Evolutionary conservation across 35 echinoderm and acorn worm species (phyloP).

Genomic region (Eucidaris tribuloides): DNA sequence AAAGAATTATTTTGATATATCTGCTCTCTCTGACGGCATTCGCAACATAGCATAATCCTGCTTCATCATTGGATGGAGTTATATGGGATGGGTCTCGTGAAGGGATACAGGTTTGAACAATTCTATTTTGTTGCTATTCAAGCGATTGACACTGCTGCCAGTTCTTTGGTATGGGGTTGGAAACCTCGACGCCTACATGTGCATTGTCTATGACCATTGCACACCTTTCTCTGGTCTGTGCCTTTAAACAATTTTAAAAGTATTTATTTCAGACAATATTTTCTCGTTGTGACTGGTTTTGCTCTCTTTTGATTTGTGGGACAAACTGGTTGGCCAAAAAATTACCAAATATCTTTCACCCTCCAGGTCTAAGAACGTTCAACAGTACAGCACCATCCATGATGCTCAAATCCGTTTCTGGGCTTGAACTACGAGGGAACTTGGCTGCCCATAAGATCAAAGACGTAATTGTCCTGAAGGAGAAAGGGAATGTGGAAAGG

Average conservation of each 20-base stretch:
- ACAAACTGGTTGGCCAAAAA: background rate
- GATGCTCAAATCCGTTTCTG: background rate
- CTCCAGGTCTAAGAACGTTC: slow-evolving; percentile 16
- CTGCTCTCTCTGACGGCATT: slow-evolving; percentile 23
- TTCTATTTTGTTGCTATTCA: slow-evolving; percentile 27
- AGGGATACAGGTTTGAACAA: slow-evolving; percentile 23
- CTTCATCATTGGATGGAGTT: slow-evolving; percentile 63
- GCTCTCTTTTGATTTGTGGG: background rate
- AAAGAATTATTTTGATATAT: too few species aligned
- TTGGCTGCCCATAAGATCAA: background rate
- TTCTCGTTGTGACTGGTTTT: background rate
- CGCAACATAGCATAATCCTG: slow-evolving; percentile 40
- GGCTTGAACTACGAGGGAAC: background rate
- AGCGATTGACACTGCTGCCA: slow-evolving; percentile 34
- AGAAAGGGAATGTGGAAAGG: background rate
- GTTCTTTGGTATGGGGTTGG: slow-evolving; percentile 18
- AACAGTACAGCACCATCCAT: slow-evolving; percentile 13
- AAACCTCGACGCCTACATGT: slow-evolving; percentile 14
- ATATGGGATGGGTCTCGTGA: too few species aligned
- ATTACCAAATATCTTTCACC: slow-evolving; percentile 27
- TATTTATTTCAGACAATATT: slow-evolving; percentile 31
- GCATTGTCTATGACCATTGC: background rate
- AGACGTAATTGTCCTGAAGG: background rate
- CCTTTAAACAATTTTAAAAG: slow-evolving; percentile 17
- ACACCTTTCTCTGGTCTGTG: slow-evolving; percentile 30